Evolutionary conservation across 2,888 invertebrate species (phyloP).

Genomic region (Amphipyra berbera): DNA sequence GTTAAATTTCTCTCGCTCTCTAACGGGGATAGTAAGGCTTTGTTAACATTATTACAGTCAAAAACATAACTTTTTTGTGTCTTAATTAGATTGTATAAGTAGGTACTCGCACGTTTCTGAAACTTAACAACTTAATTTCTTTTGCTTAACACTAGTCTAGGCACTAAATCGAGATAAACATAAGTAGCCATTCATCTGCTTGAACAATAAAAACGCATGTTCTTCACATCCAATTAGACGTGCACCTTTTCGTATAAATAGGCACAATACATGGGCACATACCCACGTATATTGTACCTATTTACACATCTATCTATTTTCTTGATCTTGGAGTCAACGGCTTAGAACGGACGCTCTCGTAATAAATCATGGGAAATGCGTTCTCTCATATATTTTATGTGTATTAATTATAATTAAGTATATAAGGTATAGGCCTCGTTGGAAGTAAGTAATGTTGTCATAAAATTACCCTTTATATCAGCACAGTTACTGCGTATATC

Average conservation of each 20-base stretch:
- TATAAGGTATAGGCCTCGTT: conserved; percentile 47
- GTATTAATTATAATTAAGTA: conserved; percentile 52
- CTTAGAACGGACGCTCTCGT: conserved; percentile 52
- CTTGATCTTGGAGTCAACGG: conserved; percentile 55
- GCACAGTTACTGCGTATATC: conserved; percentile 15
- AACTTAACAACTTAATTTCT: conserved; percentile 26
- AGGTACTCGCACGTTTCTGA: conserved; percentile 1
- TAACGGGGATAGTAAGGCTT: no score
- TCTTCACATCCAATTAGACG: conserved; percentile 56
- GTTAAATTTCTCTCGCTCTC: no score
- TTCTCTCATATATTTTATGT: conserved; percentile 42
- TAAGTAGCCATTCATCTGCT: conserved; percentile 31
- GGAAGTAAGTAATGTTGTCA: conserved; percentile 47
- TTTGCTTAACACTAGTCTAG: conserved; percentile 28
- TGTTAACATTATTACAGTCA: background rate
- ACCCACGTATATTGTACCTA: conserved; percentile 47
- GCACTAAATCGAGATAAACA: conserved; percentile 30
- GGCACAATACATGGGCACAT: conserved; percentile 32
- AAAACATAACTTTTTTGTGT: background rate
- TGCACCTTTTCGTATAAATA: conserved; percentile 39
- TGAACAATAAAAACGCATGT: conserved; percentile 44
- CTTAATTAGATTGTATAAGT: background rate
- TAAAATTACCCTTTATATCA: conserved; percentile 33
- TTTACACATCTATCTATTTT: conserved; percentile 44
- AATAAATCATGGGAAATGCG: conserved; percentile 57